A percentile compares a stretch with the other conserved stretches of the same genome.
phyloP scores from a whole-genome alignment of 2,888 invertebrate species.

The Seladonia tumulorum region DNA sequence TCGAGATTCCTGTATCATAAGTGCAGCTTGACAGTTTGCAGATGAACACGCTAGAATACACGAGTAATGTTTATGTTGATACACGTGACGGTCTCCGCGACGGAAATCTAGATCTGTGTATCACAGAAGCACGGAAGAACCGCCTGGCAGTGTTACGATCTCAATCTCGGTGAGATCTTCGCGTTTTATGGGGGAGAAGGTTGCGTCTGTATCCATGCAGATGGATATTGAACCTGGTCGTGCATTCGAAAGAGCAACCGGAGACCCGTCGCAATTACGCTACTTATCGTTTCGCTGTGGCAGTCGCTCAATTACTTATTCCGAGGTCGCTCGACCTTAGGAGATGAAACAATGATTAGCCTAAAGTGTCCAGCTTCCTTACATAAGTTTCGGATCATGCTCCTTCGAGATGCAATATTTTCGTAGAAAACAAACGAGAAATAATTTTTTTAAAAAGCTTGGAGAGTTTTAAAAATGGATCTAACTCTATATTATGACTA shows the following conservation, averaged over 20 bases:
- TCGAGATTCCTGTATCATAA: background rate
- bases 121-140: conserved; percentile 34
- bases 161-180: conserved; percentile 76
- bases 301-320: conserved; percentile 43
- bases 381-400: background rate
- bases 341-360: conserved; percentile 4
- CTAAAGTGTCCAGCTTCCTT: background rate
- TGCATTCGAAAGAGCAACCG: conserved; percentile 55
- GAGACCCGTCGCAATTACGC: conserved; percentile 64
- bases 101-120: conserved; percentile 43
- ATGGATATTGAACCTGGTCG: conserved; percentile 71
- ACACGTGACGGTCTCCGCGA: conserved; percentile 28
- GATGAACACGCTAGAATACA: conserved; percentile 20
- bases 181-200: conserved; percentile 73
- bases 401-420: background rate
- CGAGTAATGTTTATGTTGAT: conserved; percentile 45
- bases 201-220: conserved; percentile 53
- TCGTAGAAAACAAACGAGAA: too few species aligned
- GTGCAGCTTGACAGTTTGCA: background rate
- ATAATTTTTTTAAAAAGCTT: too few species aligned
- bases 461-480: background rate
- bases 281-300: conserved; percentile 61
- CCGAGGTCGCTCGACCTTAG: background rate
- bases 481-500: background rate
- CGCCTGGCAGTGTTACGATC: conserved; percentile 73